Evolutionary conservation across 1,140 invertebrate species (phyloP).

Genomic region (Reticulitermes speratus): DNA sequence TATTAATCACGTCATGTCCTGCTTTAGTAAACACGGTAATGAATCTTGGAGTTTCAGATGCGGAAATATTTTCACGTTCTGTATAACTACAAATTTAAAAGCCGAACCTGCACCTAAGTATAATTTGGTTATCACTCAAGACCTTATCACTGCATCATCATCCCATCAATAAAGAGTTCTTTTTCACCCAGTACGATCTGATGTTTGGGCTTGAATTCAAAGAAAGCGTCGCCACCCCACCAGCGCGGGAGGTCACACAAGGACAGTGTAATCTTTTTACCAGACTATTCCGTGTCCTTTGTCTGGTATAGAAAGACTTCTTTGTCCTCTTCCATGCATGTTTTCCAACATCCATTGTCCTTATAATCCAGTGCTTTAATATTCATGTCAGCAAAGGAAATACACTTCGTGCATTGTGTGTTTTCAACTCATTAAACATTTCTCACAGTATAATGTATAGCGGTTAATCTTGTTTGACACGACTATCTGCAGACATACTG

Average conservation of each 20-base stretch:
- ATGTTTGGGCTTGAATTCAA: background rate
- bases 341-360: conserved; percentile 9
- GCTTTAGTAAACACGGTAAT: no score
- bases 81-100: no score
- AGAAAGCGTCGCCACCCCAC: background rate
- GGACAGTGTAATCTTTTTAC: background rate
- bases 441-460: background rate
- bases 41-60: no score
- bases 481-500: background rate
- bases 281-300: background rate
- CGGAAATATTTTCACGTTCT: no score
- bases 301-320: background rate
- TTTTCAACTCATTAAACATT: background rate
- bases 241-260: background rate
- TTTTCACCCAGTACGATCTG: no score
- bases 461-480: background rate
- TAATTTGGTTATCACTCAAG: no score
- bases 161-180: background rate
- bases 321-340: conserved; percentile 2
- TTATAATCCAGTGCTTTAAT: background rate
- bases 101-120: no score
- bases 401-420: background rate
- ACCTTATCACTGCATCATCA: background rate
- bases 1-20: no score
- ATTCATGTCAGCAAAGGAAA: background rate